phyloP scores from a whole-genome alignment of 2,888 invertebrate species.

The Rhorus exstirpatorius region DNA sequence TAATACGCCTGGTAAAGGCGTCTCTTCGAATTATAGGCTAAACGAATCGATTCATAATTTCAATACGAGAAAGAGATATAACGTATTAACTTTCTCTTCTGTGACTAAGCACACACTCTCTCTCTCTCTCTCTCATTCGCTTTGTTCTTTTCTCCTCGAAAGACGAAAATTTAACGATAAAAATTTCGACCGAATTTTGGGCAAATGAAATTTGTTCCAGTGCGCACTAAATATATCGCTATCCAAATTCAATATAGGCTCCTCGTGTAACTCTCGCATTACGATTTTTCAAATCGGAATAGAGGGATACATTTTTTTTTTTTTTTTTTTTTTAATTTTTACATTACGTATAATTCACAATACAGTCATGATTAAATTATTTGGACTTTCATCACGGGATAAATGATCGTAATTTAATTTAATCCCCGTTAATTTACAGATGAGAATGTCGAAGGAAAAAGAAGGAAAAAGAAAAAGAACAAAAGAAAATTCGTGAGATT shows the following conservation, averaged over 20 bases:
- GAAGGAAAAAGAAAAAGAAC: no score
- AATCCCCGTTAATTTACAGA: constrained; percentile 20
- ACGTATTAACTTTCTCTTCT: constrained; percentile 28
- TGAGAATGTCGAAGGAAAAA: constrained; percentile 28
- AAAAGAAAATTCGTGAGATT: no score
- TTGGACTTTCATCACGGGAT: not conserved
- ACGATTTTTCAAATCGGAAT: constrained; percentile 43
- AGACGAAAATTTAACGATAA: constrained; percentile 39
- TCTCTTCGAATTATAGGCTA: constrained; percentile 33
- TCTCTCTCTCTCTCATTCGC: no score
- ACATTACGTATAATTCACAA: constrained; percentile 51
- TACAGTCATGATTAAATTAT: constrained; percentile 34
- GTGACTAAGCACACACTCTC: no score
- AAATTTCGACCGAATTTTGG: constrained; percentile 42
- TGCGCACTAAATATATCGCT: constrained; percentile 40
- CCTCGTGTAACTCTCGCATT: constrained; percentile 8
- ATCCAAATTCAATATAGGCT: constrained; percentile 41
- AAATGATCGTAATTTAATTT: constrained; percentile 8
- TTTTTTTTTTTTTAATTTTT: no score
- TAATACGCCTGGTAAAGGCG: constrained; percentile 35
- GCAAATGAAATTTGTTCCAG: constrained; percentile 29
- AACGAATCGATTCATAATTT: constrained; percentile 25
- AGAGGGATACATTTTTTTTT: constrained; percentile 36
- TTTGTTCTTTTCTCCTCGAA: constrained; percentile 13
- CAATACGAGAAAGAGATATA: constrained; percentile 18